These are phyloP conservation scores for Meda fulgida DNA, from an alignment of 2,797 vertebrate genomes.

Conservation along the genomic window DNA sequence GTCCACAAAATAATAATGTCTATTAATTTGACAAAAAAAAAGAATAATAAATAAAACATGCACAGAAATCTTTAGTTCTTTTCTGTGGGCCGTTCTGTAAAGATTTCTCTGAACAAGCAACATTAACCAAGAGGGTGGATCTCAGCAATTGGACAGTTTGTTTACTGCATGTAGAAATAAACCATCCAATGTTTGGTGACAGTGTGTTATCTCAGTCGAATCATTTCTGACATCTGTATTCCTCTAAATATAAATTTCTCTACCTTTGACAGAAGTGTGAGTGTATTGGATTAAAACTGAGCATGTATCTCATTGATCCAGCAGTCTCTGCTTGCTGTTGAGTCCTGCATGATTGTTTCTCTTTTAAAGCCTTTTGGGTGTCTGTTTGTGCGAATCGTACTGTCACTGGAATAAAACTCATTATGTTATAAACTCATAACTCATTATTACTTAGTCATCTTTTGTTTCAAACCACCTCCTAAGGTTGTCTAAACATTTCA, in stretches of 20 bases:
- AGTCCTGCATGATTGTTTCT: not conserved
- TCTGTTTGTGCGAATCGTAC: too few species aligned
- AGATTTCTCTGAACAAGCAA: not conserved
- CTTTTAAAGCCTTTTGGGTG: not conserved
- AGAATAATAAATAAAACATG: too few species aligned
- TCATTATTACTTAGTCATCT: not conserved
- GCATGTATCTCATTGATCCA: not conserved
- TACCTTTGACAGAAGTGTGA: slow-evolving; percentile 4
- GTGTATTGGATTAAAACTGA: slow-evolving; percentile 7
- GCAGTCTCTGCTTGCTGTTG: not conserved
- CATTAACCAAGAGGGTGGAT: not conserved
- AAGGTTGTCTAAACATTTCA: not conserved
- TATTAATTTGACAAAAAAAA: not conserved
- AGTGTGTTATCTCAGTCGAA: not conserved
- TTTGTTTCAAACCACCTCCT: not conserved
- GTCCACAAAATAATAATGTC: not conserved
- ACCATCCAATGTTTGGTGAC: not conserved
- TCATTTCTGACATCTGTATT: slow-evolving; percentile 20
- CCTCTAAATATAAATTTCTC: not conserved
- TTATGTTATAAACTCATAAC: too few species aligned
- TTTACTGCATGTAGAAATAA: not conserved
- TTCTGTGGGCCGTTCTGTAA: not conserved
- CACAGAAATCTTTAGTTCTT: not conserved
- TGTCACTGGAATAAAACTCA: too few species aligned
- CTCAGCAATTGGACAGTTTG: not conserved